phyloP scores from a whole-genome alignment of 2,797 vertebrate species.

The Pipistrellus pipistrellus region DNA sequence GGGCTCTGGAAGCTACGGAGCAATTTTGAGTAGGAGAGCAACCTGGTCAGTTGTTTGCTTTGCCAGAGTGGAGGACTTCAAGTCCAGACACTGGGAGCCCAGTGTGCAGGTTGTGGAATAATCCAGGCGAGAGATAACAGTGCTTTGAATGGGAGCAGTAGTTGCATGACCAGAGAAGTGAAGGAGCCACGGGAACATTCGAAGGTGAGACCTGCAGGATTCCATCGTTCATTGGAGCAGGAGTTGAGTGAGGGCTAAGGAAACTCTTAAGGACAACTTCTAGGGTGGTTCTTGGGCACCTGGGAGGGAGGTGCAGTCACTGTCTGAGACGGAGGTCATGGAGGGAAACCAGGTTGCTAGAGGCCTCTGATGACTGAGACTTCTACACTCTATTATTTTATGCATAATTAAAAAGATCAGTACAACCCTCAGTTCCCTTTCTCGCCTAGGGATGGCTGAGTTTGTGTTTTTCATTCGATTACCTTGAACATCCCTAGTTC shows the following conservation, averaged over 20 bases:
- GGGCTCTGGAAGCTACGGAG: background rate
- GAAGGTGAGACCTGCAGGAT: background rate
- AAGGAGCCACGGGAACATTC: background rate
- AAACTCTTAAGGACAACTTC: background rate
- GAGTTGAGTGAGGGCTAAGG: background rate
- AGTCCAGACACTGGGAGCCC: background rate
- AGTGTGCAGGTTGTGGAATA: background rate
- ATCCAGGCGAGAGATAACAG: too few species aligned
- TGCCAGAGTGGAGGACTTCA: background rate
- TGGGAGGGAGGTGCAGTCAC: background rate
- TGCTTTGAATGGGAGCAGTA: background rate
- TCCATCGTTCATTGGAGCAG: background rate
- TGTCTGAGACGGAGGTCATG: background rate
- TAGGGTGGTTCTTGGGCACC: background rate
- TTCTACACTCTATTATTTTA: slow-evolving; percentile 1
- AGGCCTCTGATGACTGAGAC: background rate
- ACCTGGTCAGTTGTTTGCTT: background rate
- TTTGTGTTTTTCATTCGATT: background rate
- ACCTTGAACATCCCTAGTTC: background rate
- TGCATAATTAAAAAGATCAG: background rate
- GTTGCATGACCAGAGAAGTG: background rate
- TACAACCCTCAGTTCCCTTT: background rate
- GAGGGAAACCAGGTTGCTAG: background rate
- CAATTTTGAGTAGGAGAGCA: background rate
- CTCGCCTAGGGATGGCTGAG: background rate